Percentiles rank a stretch among this genome's conserved stretches.
These are phyloP conservation scores for Drosophila eohydei DNA, from an alignment of 2,888 invertebrate genomes.

Conservation along the genomic window DNA sequence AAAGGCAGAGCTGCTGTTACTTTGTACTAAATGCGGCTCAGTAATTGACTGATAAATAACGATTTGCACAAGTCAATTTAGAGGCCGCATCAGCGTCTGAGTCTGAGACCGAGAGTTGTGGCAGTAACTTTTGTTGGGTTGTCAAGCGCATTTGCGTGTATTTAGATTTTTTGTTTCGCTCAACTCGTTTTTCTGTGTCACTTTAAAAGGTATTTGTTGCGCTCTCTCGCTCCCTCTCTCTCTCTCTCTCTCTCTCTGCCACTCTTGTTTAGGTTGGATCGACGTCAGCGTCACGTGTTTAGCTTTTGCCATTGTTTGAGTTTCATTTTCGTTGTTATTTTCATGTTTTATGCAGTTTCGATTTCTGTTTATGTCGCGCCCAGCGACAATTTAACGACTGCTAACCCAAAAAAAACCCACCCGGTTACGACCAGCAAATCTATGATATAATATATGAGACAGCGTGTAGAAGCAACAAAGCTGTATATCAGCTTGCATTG, in stretches of 20 bases:
- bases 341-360: slow-evolving; percentile 65
- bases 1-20: too few relatives aligned
- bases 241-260: slow-evolving; percentile 10
- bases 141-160: slow-evolving; percentile 59
- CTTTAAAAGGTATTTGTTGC: slow-evolving; percentile 25
- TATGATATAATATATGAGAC: slow-evolving; percentile 25
- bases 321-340: slow-evolving; percentile 48
- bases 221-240: slow-evolving; percentile 11
- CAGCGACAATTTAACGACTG: slow-evolving; percentile 16
- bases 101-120: slow-evolving; percentile 13
- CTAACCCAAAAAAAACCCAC: not conserved
- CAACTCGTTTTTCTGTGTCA: slow-evolving; percentile 73
- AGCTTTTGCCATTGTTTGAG: slow-evolving; percentile 46
- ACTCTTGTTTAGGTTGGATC: slow-evolving; percentile 14
- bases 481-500: slow-evolving; percentile 25
- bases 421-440: slow-evolving; percentile 23
- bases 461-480: slow-evolving; percentile 1
- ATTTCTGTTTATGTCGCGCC: slow-evolving; percentile 64
- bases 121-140: slow-evolving; percentile 38
- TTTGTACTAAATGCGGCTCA: not conserved
- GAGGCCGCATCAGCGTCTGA: slow-evolving; percentile 34
- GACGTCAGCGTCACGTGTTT: slow-evolving; percentile 65
- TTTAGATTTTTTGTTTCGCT: slow-evolving; percentile 27
- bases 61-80: slow-evolving; percentile 31
- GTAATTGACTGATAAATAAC: slow-evolving; percentile 31